Percentiles rank a stretch among this genome's conserved stretches.
Conservation (phyloP, 2,888 invertebrate genomes). For the Uropetala carovei region DNA sequence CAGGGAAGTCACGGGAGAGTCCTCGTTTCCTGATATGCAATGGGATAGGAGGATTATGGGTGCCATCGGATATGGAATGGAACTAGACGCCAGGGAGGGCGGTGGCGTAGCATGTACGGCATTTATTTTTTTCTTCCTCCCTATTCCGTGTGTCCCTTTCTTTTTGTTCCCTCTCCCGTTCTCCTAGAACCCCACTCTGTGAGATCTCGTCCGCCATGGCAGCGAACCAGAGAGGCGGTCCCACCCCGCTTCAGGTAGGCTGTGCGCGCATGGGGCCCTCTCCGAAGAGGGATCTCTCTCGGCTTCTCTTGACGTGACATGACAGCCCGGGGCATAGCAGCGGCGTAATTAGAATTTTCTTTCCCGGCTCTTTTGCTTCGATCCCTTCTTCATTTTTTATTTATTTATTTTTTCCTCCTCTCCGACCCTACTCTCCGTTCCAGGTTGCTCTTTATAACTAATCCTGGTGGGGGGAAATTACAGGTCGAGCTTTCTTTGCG, state of each 20-base stretch:
- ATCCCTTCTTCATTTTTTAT: conserved; percentile 24
- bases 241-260: neutral
- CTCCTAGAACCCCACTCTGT: neutral
- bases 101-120: neutral
- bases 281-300: conserved; percentile 2
- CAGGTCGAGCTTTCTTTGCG: conserved; percentile 26
- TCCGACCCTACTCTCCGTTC: neutral
- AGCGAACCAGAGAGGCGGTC: neutral
- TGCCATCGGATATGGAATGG: neutral
- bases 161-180: neutral
- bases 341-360: conserved; percentile 65
- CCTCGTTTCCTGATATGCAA: neutral
- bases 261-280: neutral
- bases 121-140: neutral
- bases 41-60: conserved; percentile 11
- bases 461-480: conserved; percentile 36
- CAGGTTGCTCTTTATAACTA: conserved; percentile 23
- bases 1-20: neutral
- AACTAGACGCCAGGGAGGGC: neutral
- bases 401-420: conserved; percentile 6
- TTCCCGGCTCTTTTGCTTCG: conserved; percentile 58
- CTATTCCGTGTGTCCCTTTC: neutral
- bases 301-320: conserved; percentile 65
- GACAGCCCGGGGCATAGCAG: conserved; percentile 59
- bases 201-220: conserved; percentile 12